These are phyloP conservation scores for Chrysocyon brachyurus DNA, from an alignment of 2,797 vertebrate genomes.

Conservation along the genomic window DNA sequence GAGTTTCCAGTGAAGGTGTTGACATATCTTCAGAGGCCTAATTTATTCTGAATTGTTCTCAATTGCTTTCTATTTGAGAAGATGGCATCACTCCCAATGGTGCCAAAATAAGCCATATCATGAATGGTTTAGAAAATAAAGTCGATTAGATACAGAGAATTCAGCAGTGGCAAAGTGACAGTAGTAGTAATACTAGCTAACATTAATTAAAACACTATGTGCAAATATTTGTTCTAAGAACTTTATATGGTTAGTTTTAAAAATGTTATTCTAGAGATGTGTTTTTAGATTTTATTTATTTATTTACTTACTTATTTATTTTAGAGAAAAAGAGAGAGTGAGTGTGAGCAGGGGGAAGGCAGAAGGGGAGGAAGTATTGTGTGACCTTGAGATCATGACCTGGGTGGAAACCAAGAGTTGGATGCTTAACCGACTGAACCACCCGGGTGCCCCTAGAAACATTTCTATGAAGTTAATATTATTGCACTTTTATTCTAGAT, in stretches of 20 bases:
- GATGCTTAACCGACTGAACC: neutral
- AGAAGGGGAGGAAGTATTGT: neutral
- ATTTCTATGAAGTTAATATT: neutral
- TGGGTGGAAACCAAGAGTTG: neutral
- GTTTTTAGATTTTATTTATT: neutral
- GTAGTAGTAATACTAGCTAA: neutral
- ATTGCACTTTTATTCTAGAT: neutral
- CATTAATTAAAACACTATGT: conserved; percentile 1
- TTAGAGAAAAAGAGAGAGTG: neutral
- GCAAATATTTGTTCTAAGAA: neutral
- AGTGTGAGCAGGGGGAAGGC: neutral
- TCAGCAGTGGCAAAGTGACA: neutral
- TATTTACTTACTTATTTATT: neutral
- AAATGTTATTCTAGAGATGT: neutral
- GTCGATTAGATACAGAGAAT: neutral
- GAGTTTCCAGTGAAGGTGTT: conserved; percentile 67
- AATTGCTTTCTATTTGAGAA: conserved; percentile 75
- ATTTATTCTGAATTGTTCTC: conserved; percentile 79
- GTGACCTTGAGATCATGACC: neutral
- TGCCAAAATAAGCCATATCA: neutral
- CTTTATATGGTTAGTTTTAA: neutral
- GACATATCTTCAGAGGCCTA: conserved; percentile 82
- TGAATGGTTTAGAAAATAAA: conserved; percentile 47
- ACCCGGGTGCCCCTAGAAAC: neutral
- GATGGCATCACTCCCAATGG: conserved; percentile 42